phyloP scores from a whole-genome alignment of 2,797 vertebrate genomes.

The Chiloscyllium punctatum region DNA sequence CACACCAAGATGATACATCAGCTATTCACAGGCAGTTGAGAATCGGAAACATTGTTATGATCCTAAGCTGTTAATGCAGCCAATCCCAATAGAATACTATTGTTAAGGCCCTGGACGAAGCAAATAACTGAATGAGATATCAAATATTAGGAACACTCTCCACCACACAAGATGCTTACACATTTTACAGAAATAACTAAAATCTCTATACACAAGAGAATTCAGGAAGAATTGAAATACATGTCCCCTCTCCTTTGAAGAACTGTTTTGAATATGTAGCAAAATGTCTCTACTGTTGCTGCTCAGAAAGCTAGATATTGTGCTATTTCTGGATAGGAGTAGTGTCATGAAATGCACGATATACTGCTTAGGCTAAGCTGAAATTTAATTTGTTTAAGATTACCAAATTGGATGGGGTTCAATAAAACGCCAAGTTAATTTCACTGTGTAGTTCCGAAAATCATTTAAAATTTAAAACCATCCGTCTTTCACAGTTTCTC shows the following conservation, averaged over 20 bases:
- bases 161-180: background rate
- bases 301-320: background rate
- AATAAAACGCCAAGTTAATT: background rate
- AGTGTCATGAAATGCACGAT: background rate
- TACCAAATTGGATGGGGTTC: background rate
- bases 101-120: background rate
- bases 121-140: background rate
- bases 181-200: background rate
- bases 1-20: no score
- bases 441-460: background rate
- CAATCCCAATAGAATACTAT: background rate
- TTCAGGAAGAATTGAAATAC: background rate
- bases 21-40: background rate
- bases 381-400: background rate
- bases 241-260: background rate
- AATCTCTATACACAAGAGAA: background rate
- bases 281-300: background rate
- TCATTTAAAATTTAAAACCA: background rate
- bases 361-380: background rate
- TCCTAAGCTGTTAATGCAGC: background rate
- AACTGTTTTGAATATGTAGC: background rate
- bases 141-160: background rate
- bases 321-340: background rate
- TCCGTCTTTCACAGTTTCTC: background rate
- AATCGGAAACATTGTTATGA: background rate